A percentile compares a stretch with the other conserved stretches of the same genome.
phyloP scores from a whole-genome alignment of 2,888 invertebrate genomes.

The Cephus runcator region DNA sequence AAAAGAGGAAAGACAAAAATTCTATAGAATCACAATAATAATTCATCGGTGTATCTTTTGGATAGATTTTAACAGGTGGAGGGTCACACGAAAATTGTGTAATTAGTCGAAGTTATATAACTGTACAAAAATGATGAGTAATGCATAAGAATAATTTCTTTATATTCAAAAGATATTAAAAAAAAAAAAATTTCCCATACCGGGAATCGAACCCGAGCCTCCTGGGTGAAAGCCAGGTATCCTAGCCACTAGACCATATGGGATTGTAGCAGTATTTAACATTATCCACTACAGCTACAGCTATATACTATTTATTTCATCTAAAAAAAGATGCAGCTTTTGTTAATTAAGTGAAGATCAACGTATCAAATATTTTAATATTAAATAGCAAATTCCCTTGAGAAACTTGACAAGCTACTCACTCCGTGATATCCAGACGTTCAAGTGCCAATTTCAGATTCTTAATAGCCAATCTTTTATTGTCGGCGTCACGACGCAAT shows the following conservation, averaged over 20 bases:
- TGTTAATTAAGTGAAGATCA: neutral
- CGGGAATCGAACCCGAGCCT: conserved; percentile 37
- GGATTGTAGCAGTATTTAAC: neutral
- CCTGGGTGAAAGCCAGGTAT: conserved; percentile 38
- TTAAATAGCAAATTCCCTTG: neutral
- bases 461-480: conserved; percentile 81
- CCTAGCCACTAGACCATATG: conserved; percentile 36
- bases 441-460: conserved; percentile 84
- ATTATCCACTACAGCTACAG: neutral
- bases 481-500: conserved; percentile 77
- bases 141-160: neutral
- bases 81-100: neutral
- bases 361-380: neutral
- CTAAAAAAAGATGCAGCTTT: neutral
- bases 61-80: neutral
- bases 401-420: conserved; percentile 60
- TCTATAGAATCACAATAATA: conserved; percentile 8
- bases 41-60: neutral
- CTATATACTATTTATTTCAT: neutral
- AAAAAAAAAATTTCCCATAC: conserved; percentile 34
- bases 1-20: conserved; percentile 32
- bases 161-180: neutral
- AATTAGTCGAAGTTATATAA: neutral
- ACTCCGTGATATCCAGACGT: conserved; percentile 89
- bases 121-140: neutral